Conservation (phyloP, 2,888 invertebrate genomes). For the Drosophila fungiperda region DNA sequence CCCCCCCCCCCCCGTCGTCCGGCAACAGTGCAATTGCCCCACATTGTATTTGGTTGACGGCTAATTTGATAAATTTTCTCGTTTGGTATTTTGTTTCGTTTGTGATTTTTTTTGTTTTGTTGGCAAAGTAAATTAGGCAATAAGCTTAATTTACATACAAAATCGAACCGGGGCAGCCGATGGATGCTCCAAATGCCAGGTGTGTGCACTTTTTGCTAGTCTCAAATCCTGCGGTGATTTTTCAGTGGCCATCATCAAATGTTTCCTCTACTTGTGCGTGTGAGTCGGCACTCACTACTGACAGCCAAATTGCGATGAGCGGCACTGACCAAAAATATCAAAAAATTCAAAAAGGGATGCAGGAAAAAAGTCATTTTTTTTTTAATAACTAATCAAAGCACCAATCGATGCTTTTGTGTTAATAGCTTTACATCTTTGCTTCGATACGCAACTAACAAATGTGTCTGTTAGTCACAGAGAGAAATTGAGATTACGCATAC, state of each 20-base stretch:
- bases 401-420: background rate
- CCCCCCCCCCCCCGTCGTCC: conserved; percentile 1
- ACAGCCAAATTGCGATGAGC: conserved; percentile 64
- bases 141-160: conserved; percentile 66
- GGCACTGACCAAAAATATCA: background rate
- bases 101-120: conserved; percentile 22
- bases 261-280: conserved; percentile 18
- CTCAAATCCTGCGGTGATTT: conserved; percentile 50
- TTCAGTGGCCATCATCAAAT: conserved; percentile 50
- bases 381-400: background rate
- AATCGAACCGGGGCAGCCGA: conserved; percentile 33
- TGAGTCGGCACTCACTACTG: conserved; percentile 60
- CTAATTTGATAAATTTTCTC: conserved; percentile 37
- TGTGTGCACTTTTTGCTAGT: conserved; percentile 40
- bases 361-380: background rate
- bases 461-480: conserved; percentile 29
- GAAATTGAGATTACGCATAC: conserved; percentile 57
- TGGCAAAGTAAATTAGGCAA: conserved; percentile 56
- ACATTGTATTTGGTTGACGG: conserved; percentile 33
- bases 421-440: background rate
- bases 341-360: background rate
- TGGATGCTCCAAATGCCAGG: conserved; percentile 18
- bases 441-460: conserved; percentile 33
- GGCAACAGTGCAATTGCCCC: conserved; percentile 19
- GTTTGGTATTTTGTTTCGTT: conserved; percentile 26